Base-by-base conservation (phyloP, 1,140 invertebrate species). In the Papilio polytes region DNA sequence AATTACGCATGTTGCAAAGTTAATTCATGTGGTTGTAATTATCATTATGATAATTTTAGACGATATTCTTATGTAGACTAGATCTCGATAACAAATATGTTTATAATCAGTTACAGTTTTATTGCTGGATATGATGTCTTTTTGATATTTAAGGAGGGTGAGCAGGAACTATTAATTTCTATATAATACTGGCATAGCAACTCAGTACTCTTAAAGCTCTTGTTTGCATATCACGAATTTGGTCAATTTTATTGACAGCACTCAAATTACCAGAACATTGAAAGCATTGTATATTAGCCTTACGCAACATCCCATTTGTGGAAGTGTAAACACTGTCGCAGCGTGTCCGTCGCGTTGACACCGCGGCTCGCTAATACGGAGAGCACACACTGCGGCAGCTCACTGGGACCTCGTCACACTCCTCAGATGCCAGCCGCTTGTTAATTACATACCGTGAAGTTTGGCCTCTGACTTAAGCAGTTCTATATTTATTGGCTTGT, bases 261-360 rank as follows among this genome's bases (percentile, higher is more conserved):
- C 22, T 66, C 12, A 15, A 66, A 31, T 66, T 66, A 66, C 59
- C 20, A 51, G 48, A 18, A 76, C n/a, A 46, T 20, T 51, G 46
- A 51, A 76, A 46, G 26, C 74, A 74, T 48, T 46, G 20, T 59
- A 59, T 20, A 18, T 59, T 59, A 59, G 53, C 26, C 76, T 78
- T 78, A 78, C 44, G 77, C 53, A 78, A 78, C 59, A 46, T 66
- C 31, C 44, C 10, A 66, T 66, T 41, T 88, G 80, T 81, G 88
- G 83, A 41, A 85, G 46, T 78, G 81, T 85, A 90, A 89, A 91
- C 86, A 89, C 79, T 87, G 79, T 83, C 81, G 83, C 80, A 81
- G 84, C 87, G 88, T 89, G 88, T 85, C 85, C 80, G 83, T 83
- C 87, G 78, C 85, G 87, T 94, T 92, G 89, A 92, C 91, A 91